Percentiles rank a stretch among this genome's conserved stretches.
phyloP scores from a whole-genome alignment of 2,888 invertebrate species.

The Scaptodrosophila latifasciaeformis region DNA sequence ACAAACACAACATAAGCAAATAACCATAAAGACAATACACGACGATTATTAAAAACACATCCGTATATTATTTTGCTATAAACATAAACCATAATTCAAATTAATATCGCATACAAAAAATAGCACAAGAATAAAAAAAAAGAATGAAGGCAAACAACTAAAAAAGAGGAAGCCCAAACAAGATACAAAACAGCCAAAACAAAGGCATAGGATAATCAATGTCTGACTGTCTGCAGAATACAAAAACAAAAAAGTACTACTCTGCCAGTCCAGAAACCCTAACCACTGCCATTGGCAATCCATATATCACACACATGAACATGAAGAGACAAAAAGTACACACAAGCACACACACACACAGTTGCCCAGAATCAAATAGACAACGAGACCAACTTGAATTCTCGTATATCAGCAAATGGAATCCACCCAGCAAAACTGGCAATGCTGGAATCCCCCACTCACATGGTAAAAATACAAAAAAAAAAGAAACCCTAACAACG shows the following conservation, averaged over 20 bases:
- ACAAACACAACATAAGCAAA: no score
- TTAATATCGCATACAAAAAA: constrained; percentile 38
- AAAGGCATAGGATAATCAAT: constrained; percentile 63
- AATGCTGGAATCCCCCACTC: no score
- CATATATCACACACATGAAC: constrained; percentile 22
- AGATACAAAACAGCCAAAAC: constrained; percentile 18
- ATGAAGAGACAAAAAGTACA: constrained; percentile 33
- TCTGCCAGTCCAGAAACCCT: neutral
- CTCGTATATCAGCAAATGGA: constrained; percentile 64
- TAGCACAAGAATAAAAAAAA: constrained; percentile 29
- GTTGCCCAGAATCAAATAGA: neutral
- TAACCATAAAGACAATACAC: neutral
- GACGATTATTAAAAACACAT: constrained; percentile 56
- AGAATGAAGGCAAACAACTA: constrained; percentile 7
- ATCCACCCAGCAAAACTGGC: constrained; percentile 56
- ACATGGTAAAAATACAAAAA: no score
- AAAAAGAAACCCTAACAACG: constrained; percentile 63
- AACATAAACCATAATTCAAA: constrained; percentile 65
- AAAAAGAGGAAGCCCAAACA: constrained; percentile 16
- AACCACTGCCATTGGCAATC: constrained; percentile 10
- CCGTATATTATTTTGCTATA: constrained; percentile 58
- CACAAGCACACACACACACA: constrained; percentile 7
- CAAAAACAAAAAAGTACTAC: neutral
- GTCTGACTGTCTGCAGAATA: constrained; percentile 48
- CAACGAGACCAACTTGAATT: constrained; percentile 33